phyloP scores from a whole-genome alignment of 2,888 invertebrate genomes.

The Neoascia interrupta region DNA sequence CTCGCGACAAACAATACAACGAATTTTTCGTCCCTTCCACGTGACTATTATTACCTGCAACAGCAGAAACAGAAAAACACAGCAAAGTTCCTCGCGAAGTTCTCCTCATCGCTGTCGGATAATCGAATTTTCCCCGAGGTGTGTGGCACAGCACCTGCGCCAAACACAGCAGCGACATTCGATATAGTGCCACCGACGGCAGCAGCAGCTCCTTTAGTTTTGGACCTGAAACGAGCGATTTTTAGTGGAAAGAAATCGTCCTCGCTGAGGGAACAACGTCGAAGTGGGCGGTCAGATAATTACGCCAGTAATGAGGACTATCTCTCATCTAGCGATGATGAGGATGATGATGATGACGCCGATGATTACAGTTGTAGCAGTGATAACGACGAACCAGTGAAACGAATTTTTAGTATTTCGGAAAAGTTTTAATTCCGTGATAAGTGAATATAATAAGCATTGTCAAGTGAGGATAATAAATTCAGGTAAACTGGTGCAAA shows the following conservation, averaged over 20 bases:
- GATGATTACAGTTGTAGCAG: constrained; percentile 68
- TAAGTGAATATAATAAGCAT: constrained; percentile 3
- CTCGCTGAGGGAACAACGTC: constrained; percentile 38
- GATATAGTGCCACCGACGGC: constrained; percentile 74
- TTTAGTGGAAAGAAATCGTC: constrained; percentile 71
- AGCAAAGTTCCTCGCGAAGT: constrained; percentile 76
- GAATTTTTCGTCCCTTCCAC: constrained; percentile 75
- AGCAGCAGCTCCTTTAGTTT: constrained; percentile 72
- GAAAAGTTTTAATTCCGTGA: constrained; percentile 75
- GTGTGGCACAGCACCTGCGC: constrained; percentile 60
- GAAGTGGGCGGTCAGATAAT: constrained; percentile 36
- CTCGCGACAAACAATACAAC: constrained; percentile 51
- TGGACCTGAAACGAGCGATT: constrained; percentile 76
- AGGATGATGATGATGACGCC: constrained; percentile 49
- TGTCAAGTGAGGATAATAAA: constrained; percentile 23
- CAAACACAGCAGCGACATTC: constrained; percentile 72
- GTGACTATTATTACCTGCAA: constrained; percentile 78
- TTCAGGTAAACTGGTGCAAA: background rate
- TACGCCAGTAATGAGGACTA: constrained; percentile 55
- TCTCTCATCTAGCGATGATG: constrained; percentile 51
- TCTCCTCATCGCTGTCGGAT: constrained; percentile 75
- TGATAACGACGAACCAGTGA: constrained; percentile 78
- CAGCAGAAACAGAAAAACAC: constrained; percentile 77
- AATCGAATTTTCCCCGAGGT: constrained; percentile 77
- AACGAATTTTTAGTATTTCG: constrained; percentile 79